A percentile compares a stretch with the other conserved stretches of the same genome.
These are phyloP conservation scores for Ictidomys tridecemlineatus DNA, from an alignment of 2,113 vertebrate species.

Conservation along the genomic window DNA sequence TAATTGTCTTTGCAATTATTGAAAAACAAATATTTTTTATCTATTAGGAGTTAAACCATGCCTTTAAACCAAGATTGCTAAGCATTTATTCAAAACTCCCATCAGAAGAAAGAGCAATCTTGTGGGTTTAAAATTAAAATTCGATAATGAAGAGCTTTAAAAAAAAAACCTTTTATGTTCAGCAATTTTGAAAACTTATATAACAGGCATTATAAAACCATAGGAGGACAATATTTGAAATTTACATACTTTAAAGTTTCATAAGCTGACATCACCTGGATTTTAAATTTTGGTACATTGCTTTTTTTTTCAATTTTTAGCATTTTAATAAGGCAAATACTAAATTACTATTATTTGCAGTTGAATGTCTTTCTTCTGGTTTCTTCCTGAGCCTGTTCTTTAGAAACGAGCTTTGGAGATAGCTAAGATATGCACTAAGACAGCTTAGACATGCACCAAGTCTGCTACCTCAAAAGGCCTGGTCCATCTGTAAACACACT, in stretches of 20 bases:
- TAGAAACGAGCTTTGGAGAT: not conserved
- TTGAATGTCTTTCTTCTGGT: not conserved
- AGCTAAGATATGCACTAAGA: not conserved
- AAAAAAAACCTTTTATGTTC: not conserved
- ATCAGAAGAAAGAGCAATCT: not conserved
- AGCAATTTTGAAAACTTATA: not conserved
- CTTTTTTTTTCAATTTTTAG: conserved; percentile 4
- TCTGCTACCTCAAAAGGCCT: not conserved
- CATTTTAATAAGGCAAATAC: not conserved
- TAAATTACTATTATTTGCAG: not conserved
- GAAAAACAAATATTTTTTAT: not conserved
- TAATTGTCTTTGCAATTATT: not conserved
- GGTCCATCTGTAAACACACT: not conserved
- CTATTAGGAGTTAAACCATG: not conserved
- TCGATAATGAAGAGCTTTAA: not conserved
- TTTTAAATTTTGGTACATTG: conserved; percentile 36
- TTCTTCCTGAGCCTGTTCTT: not conserved
- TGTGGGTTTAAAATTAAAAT: not conserved
- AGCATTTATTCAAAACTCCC: not conserved
- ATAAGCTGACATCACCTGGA: not conserved
- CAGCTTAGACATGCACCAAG: not conserved
- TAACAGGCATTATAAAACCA: not conserved
- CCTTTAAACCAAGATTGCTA: not conserved
- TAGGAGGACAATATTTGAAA: not conserved
- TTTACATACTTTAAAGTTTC: not conserved